phyloP scores from a whole-genome alignment of 1,140 invertebrate species.

The Drosophila novamexicana region DNA sequence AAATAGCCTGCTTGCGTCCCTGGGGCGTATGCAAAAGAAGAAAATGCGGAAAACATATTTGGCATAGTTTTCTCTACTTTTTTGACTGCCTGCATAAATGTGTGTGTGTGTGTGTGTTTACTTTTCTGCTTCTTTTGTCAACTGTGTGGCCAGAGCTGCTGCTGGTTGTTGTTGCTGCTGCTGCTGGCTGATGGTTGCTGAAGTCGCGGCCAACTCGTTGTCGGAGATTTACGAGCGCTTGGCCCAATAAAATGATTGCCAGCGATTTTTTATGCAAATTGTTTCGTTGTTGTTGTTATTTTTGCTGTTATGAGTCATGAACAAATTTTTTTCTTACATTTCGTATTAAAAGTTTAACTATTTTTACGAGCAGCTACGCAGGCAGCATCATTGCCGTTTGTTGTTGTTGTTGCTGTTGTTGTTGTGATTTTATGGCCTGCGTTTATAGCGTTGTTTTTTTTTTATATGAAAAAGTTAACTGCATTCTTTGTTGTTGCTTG shows the following conservation, averaged over 20 bases:
- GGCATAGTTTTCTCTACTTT: conserved; percentile 63
- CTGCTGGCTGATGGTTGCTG: conserved; percentile 15
- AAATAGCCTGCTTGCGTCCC: conserved; percentile 31
- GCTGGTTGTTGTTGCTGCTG: conserved; percentile 3
- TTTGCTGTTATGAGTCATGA: conserved; percentile 61
- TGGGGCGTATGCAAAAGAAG: conserved; percentile 53
- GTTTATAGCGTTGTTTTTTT: conserved; percentile 53
- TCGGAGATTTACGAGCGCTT: conserved; percentile 79
- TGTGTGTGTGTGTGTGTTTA: no score
- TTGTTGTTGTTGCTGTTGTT: not conserved
- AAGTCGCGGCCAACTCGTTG: conserved; percentile 49
- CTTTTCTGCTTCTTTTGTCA: conserved; percentile 39
- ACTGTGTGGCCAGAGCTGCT: conserved; percentile 36
- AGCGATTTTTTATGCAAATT: conserved; percentile 84
- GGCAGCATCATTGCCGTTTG: conserved; percentile 20
- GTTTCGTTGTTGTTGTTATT: conserved; percentile 45
- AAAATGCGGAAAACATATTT: conserved; percentile 80
- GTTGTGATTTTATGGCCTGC: conserved; percentile 37
- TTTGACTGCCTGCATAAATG: not conserved
- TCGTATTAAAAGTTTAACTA: conserved; percentile 38
- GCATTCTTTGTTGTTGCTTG: conserved; percentile 27
- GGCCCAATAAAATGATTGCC: conserved; percentile 84
- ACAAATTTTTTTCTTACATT: conserved; percentile 35
- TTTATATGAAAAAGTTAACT: conserved; percentile 61
- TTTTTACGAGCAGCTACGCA: conserved; percentile 68